Percentiles rank a stretch among this genome's conserved stretches.
Evolutionary conservation across 2,797 vertebrate genomes (phyloP).

Genomic region (Sebastes oblongus): DNA sequence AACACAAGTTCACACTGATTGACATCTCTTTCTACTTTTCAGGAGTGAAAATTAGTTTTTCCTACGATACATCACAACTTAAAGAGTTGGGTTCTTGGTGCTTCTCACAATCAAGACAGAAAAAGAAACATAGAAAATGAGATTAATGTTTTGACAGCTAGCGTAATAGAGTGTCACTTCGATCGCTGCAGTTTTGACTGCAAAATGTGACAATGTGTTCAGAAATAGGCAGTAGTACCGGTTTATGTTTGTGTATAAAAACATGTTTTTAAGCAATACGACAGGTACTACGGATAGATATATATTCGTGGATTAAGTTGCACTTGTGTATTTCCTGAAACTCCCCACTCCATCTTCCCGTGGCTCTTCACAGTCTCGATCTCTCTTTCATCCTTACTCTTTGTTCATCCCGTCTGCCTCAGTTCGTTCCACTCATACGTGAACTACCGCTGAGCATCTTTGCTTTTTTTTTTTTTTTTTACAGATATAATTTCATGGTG

Average conservation of each 20-base stretch:
- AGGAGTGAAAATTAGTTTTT: constrained; percentile 27
- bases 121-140: constrained; percentile 25
- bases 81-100: not conserved
- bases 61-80: not conserved
- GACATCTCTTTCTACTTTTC: constrained; percentile 24
- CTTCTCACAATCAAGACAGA: constrained; percentile 22
- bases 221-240: not conserved
- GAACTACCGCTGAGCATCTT: constrained; percentile 12
- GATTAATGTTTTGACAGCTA: constrained; percentile 53
- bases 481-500: constrained; percentile 68
- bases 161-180: constrained; percentile 40
- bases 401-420: constrained; percentile 18
- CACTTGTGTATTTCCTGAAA: constrained; percentile 8
- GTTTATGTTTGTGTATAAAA: not conserved
- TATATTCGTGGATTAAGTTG: not conserved
- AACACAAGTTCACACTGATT: constrained; percentile 1
- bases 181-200: constrained; percentile 13
- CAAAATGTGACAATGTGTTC: not conserved
- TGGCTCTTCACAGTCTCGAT: not conserved
- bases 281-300: not conserved
- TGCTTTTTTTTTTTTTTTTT: not conserved
- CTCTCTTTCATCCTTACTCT: constrained; percentile 16
- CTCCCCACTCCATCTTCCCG: not conserved
- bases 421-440: constrained; percentile 34
- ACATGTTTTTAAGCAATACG: not conserved